A percentile compares a stretch with the other conserved stretches of the same genome.
These are phyloP conservation scores for Ascaphus truei DNA, from an alignment of 2,113 vertebrate species.

Conservation along the genomic window DNA sequence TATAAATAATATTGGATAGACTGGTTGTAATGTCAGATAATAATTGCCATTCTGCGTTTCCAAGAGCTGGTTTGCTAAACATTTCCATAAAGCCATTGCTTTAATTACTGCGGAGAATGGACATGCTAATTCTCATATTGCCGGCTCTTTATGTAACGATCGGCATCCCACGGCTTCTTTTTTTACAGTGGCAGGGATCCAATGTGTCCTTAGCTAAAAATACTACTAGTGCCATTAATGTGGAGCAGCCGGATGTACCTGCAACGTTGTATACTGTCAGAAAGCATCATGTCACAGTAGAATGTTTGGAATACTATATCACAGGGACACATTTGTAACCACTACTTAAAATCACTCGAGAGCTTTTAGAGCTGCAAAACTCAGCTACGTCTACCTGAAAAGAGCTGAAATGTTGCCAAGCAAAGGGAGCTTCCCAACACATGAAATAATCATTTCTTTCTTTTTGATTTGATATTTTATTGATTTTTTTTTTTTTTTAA, in stretches of 20 bases:
- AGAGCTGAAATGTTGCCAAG: no score
- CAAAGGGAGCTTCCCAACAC: no score
- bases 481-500: no score
- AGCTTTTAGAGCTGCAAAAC: no score
- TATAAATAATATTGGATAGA: conserved; percentile 10
- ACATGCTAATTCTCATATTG: not conserved
- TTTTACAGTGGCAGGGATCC: not conserved
- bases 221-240: not conserved
- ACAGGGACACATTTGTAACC: no score
- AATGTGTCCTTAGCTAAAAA: not conserved
- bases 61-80: not conserved
- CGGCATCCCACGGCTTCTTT: not conserved
- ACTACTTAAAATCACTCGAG: no score
- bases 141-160: not conserved
- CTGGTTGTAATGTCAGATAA: not conserved
- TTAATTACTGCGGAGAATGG: not conserved
- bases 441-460: no score
- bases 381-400: no score
- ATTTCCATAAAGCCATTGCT: conserved; percentile 8
- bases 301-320: no score
- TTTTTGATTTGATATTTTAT: no score
- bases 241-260: not conserved
- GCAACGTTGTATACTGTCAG: no score
- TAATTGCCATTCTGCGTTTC: conserved; percentile 5
- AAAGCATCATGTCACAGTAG: no score